These are phyloP conservation scores for Coenonympha arcania DNA, from an alignment of 2,888 invertebrate species.

Conservation along the genomic window DNA sequence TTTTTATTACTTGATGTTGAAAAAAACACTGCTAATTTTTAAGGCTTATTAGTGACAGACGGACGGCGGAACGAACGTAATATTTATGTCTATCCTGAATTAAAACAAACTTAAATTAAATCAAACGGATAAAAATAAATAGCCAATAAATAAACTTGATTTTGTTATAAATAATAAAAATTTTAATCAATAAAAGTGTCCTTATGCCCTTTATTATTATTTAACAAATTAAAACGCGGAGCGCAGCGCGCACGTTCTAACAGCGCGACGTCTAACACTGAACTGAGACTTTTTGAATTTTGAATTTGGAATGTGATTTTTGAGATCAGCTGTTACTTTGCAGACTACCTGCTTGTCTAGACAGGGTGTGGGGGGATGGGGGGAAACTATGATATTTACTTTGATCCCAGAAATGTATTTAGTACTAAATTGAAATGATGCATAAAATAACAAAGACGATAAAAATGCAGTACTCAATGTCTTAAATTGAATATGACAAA, in stretches of 20 bases:
- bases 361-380: slow-evolving; percentile 23
- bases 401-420: slow-evolving; percentile 12
- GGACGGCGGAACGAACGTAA: too few species aligned
- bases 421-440: slow-evolving; percentile 6
- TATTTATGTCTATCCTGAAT: too few species aligned
- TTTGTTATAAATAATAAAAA: neutral
- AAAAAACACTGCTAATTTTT: too few species aligned
- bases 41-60: too few species aligned
- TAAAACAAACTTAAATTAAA: too few species aligned
- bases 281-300: slow-evolving; percentile 30
- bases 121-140: too few species aligned
- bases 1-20: too few species aligned
- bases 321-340: slow-evolving; percentile 30
- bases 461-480: neutral
- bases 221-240: neutral
- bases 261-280: slow-evolving; percentile 25
- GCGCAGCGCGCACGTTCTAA: slow-evolving; percentile 25
- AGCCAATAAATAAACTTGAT: neutral
- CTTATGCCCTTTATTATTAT: neutral
- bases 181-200: neutral
- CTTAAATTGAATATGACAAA: neutral
- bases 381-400: slow-evolving; percentile 18
- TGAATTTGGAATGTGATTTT: slow-evolving; percentile 18
- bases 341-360: slow-evolving; percentile 29
- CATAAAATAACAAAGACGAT: neutral